These are phyloP conservation scores for Matsumurasca onukii DNA, from an alignment of 1,140 invertebrate species.

Conservation along the genomic window DNA sequence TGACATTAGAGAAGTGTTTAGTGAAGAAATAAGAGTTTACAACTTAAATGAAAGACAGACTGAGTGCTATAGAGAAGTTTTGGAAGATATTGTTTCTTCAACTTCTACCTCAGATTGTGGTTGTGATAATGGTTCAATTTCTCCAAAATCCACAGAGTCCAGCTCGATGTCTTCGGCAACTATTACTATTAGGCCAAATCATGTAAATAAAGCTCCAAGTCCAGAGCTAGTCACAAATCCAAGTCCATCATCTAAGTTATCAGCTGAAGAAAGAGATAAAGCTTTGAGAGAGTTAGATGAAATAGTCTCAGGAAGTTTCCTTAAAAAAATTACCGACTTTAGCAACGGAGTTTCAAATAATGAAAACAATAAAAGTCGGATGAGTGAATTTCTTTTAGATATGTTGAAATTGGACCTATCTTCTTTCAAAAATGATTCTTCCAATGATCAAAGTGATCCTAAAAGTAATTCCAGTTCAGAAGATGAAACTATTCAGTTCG, in stretches of 20 bases:
- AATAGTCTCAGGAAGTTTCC: conserved; percentile 39
- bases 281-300: conserved; percentile 57
- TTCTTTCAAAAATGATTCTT: conserved; percentile 25
- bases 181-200: conserved; percentile 3
- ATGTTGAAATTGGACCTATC: conserved; percentile 35
- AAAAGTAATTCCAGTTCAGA: conserved; percentile 23
- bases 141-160: conserved; percentile 32
- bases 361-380: conserved; percentile 15
- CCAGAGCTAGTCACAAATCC: no score
- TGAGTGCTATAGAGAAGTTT: conserved; percentile 28
- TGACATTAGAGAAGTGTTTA: conserved; percentile 4
- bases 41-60: conserved; percentile 26
- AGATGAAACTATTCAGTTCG: conserved; percentile 44
- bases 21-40: conserved; percentile 20
- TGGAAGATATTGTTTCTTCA: conserved; percentile 33
- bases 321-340: conserved; percentile 34
- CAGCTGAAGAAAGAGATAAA: conserved; percentile 52
- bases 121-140: conserved; percentile 32
- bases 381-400: conserved; percentile 33
- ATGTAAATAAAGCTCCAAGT: conserved; percentile 3
- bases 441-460: conserved; percentile 27
- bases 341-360: background rate
- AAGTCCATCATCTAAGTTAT: conserved; percentile 43
- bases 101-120: conserved; percentile 38
- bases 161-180: conserved; percentile 17